These are phyloP conservation scores for Cotesia chilonis DNA, from an alignment of 1,140 invertebrate genomes.

Conservation along the genomic window DNA sequence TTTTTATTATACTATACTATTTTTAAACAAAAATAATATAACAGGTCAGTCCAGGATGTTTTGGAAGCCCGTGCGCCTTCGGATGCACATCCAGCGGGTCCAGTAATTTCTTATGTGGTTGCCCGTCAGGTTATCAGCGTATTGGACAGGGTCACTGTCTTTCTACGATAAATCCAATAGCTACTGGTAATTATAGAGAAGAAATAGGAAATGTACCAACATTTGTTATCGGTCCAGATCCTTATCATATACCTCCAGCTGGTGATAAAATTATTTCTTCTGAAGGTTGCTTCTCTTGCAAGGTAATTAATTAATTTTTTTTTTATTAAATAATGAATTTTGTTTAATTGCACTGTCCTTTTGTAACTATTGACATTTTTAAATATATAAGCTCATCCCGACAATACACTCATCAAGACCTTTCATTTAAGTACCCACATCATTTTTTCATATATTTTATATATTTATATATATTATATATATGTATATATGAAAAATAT, in stretches of 20 bases:
- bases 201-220: constrained; percentile 76
- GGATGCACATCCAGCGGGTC: constrained; percentile 75
- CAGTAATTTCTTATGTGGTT: constrained; percentile 78
- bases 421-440: no score
- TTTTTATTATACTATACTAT: neutral
- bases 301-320: constrained; percentile 65
- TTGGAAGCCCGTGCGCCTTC: constrained; percentile 79
- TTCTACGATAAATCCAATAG: constrained; percentile 75
- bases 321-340: neutral
- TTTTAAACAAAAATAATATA: neutral
- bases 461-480: no score
- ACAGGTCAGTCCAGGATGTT: constrained; percentile 74
- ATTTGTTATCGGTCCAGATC: constrained; percentile 70
- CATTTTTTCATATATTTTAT: no score
- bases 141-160: constrained; percentile 84
- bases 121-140: constrained; percentile 81
- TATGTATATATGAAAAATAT: no score
- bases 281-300: constrained; percentile 91
- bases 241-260: constrained; percentile 63
- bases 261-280: constrained; percentile 82
- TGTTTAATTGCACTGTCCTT: no score
- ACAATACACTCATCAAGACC: no score
- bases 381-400: no score
- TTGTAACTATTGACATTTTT: no score
- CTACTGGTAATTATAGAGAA: constrained; percentile 65